phyloP scores from a whole-genome alignment of 2,113 vertebrate species.

The cat (Felis catus) region F.catus_Fca126_mat1.0 CM031418.1:97036501-97037000 shows the following conservation, averaged over 20 bases:
- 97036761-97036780: not conserved
- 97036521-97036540: slow-evolving; percentile 75
- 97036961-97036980: not conserved
- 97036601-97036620: slow-evolving; percentile 66
- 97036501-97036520: slow-evolving; percentile 77
- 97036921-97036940: slow-evolving; percentile 70
- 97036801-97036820: not conserved
- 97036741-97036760: slow-evolving; percentile 20
- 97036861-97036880: slow-evolving; percentile 66
- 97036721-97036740: slow-evolving; percentile 19
- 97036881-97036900: slow-evolving; percentile 59
- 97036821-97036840: slow-evolving; percentile 1
- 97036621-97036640: slow-evolving; percentile 67
- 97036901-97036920: slow-evolving; percentile 58
- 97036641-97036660: slow-evolving; percentile 72
- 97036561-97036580: slow-evolving; percentile 72
- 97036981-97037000: slow-evolving; percentile 46
- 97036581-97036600: not conserved
- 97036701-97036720: slow-evolving; percentile 54
- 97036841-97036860: slow-evolving; percentile 41
- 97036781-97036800: not conserved
- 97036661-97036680: slow-evolving; percentile 56
- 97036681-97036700: slow-evolving; percentile 50
- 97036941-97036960: slow-evolving; percentile 61
- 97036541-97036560: slow-evolving; percentile 74